Conservation (phyloP, 1,140 invertebrate species). For the Venturia canescens region DNA sequence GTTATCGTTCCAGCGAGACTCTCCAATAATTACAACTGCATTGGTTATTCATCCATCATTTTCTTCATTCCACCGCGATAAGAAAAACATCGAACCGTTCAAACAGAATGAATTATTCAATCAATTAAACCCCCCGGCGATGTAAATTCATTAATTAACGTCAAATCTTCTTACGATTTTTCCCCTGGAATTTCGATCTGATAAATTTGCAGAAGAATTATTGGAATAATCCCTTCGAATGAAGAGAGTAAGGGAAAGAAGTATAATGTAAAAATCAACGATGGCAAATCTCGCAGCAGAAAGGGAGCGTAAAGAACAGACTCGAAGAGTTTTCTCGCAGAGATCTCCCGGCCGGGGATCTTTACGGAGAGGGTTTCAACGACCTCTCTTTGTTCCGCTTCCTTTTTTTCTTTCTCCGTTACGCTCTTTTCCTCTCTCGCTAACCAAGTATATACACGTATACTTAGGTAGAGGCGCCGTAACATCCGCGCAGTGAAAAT, state of each 20-base stretch:
- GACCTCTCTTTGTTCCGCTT: not conserved
- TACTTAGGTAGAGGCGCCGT: not conserved
- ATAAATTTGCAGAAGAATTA: too few species aligned
- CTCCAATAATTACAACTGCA: too few species aligned
- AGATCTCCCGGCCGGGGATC: too few species aligned
- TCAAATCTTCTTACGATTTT: too few species aligned
- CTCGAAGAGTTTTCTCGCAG: not conserved
- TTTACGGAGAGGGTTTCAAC: not conserved
- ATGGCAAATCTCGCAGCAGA: not conserved
- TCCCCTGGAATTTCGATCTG: too few species aligned
- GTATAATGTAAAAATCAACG: not conserved
- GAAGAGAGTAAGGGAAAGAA: not conserved
- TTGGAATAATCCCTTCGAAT: not conserved
- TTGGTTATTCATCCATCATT: too few species aligned
- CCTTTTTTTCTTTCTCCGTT: not conserved
- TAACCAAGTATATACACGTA: not conserved
- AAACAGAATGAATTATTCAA: too few species aligned
- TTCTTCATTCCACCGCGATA: too few species aligned
- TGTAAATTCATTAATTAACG: too few species aligned
- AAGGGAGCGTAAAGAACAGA: not conserved
- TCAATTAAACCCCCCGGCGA: too few species aligned
- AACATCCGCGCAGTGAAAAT: not conserved
- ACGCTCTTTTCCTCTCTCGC: not conserved
- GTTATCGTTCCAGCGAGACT: too few species aligned
- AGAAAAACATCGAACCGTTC: too few species aligned